phyloP scores from a whole-genome alignment of 2,888 invertebrate genomes.

The Erebia epiphron region DNA sequence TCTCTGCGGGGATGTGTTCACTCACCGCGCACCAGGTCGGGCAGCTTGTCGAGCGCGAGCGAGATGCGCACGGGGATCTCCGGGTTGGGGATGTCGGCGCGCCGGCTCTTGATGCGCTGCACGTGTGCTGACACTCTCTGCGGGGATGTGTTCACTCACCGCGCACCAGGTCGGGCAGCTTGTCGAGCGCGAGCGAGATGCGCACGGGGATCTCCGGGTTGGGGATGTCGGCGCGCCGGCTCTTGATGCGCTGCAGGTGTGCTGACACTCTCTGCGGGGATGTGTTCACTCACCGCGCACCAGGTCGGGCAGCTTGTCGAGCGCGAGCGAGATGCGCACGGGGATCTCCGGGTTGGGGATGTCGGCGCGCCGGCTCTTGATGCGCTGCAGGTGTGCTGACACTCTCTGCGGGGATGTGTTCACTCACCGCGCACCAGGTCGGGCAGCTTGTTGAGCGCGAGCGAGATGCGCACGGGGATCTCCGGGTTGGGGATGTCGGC shows the following conservation, averaged over 20 bases:
- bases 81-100: too few relatives aligned
- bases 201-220: slow-evolving; percentile 95
- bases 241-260: slow-evolving; percentile 91
- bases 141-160: slow-evolving; percentile 66
- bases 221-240: slow-evolving; percentile 92
- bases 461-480: too few relatives aligned
- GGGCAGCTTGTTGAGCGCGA: too few relatives aligned
- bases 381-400: slow-evolving; percentile 89
- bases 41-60: too few relatives aligned
- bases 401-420: slow-evolving; percentile 48
- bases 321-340: slow-evolving; percentile 89
- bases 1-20: too few relatives aligned
- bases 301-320: slow-evolving; percentile 91
- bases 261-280: slow-evolving; percentile 70
- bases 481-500: too few relatives aligned
- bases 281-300: slow-evolving; percentile 83
- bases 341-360: slow-evolving; percentile 95
- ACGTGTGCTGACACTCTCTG: too few relatives aligned
- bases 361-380: slow-evolving; percentile 92
- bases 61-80: too few relatives aligned
- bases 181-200: slow-evolving; percentile 90
- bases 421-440: too few relatives aligned
- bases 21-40: too few relatives aligned
- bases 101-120: too few relatives aligned
- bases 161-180: slow-evolving; percentile 90